Conservation (phyloP, 2,797 vertebrate species). For the Glyptemys insculpta region DNA sequence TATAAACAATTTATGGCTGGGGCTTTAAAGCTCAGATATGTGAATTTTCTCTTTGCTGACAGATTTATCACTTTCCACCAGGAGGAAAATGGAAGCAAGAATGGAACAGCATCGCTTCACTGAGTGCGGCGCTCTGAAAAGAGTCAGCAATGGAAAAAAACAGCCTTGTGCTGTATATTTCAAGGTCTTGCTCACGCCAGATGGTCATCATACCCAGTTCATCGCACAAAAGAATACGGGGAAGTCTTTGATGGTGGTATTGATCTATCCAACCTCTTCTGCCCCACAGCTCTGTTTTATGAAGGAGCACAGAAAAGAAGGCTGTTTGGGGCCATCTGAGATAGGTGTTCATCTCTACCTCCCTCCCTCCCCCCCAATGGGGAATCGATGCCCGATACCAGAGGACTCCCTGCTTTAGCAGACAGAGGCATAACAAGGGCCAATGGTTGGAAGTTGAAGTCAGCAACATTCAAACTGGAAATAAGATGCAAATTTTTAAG, state of each 20-base stretch:
- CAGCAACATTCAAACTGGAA: background rate
- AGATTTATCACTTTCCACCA: constrained; percentile 15
- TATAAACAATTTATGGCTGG: background rate
- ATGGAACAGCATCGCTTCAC: background rate
- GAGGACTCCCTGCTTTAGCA: background rate
- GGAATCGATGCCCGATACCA: background rate
- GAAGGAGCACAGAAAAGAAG: accelerated
- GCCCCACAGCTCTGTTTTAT: background rate
- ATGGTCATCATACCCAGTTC: background rate
- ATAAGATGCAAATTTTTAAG: constrained; percentile 54
- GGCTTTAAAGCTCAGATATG: background rate
- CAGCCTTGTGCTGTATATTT: background rate
- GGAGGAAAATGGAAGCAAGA: background rate
- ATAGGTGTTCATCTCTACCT: accelerated
- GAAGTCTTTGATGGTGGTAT: background rate
- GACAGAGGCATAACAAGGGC: background rate
- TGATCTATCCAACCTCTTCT: background rate
- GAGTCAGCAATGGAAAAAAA: constrained; percentile 34
- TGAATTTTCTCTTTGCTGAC: background rate
- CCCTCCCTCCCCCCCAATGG: background rate
- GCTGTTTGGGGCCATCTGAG: background rate
- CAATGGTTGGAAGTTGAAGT: background rate
- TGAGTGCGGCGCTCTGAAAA: background rate
- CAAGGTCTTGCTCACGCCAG: background rate
- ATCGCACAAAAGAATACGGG: background rate